Conservation (phyloP, 2,113 vertebrate genomes). For the Periophthalmodon schlosseri region DNA sequence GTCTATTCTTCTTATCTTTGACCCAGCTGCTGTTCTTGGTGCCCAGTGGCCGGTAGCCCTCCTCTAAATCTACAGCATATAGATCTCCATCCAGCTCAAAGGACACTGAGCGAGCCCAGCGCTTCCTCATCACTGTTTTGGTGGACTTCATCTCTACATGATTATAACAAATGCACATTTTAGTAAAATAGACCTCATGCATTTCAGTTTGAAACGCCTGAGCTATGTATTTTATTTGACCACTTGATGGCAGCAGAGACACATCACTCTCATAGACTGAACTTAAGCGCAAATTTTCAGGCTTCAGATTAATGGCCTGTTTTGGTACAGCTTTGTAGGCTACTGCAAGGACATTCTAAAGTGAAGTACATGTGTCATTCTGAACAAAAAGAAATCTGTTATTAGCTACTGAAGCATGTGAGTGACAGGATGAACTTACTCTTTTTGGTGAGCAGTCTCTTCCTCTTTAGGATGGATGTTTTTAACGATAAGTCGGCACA, state of each 20-base stretch:
- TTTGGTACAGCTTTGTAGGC: conserved; percentile 40
- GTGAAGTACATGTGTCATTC: conserved; percentile 31
- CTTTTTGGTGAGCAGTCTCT: conserved; percentile 85
- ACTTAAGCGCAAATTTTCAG: conserved; percentile 42
- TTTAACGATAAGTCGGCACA: conserved; percentile 78
- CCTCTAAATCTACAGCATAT: conserved; percentile 79
- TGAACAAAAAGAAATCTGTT: conserved; percentile 40
- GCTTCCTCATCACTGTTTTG: conserved; percentile 76
- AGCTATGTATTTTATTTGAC: conserved; percentile 4
- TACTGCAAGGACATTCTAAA: conserved; percentile 47
- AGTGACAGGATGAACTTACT: conserved; percentile 75
- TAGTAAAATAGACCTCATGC: background rate
- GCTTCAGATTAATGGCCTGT: conserved; percentile 38
- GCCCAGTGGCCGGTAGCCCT: conserved; percentile 70
- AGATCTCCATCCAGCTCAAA: conserved; percentile 78
- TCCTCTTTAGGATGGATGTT: conserved; percentile 75
- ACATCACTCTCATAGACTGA: conserved; percentile 32
- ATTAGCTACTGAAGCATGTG: conserved; percentile 28
- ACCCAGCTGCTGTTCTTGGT: conserved; percentile 78
- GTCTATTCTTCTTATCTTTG: conserved; percentile 46
- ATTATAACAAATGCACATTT: background rate
- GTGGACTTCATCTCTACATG: conserved; percentile 82
- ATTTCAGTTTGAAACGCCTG: background rate
- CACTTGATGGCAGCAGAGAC: conserved; percentile 69
- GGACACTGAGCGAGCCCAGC: conserved; percentile 83